Conservation (phyloP, 2,888 invertebrate genomes). For the Panopea generosa region DNA sequence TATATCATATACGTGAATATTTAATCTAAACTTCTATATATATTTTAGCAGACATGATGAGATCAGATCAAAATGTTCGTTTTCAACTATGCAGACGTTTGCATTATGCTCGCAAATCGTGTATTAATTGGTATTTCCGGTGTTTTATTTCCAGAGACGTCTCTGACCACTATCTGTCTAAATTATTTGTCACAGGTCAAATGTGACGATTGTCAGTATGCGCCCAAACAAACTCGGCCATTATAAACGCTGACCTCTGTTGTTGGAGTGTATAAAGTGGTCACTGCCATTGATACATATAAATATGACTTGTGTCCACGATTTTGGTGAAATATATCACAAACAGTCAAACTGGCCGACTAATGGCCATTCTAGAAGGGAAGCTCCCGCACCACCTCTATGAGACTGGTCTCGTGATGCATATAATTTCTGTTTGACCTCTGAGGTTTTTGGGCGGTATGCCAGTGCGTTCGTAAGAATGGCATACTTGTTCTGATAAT, state of each 20-base stretch:
- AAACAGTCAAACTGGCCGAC: slow-evolving; percentile 27
- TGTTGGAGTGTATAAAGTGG: not conserved
- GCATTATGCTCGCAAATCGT: no score
- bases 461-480: slow-evolving; percentile 50
- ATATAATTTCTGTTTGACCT: slow-evolving; percentile 48
- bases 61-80: no score
- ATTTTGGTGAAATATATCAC: slow-evolving; percentile 37
- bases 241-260: not conserved
- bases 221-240: not conserved
- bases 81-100: no score
- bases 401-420: slow-evolving; percentile 37
- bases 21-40: no score
- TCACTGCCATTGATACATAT: slow-evolving; percentile 12
- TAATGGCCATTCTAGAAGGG: slow-evolving; percentile 46
- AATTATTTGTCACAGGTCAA: not conserved
- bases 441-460: slow-evolving; percentile 48
- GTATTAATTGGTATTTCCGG: no score
- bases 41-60: no score
- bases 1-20: no score
- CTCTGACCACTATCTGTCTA: no score
- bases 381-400: slow-evolving; percentile 18
- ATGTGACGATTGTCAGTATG: not conserved
- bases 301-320: slow-evolving; percentile 36
- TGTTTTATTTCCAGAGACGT: no score
- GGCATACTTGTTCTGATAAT: slow-evolving; percentile 53